These are phyloP conservation scores for Sphaerophoria taeniata DNA, from an alignment of 2,888 invertebrate genomes.

Conservation along the genomic window DNA sequence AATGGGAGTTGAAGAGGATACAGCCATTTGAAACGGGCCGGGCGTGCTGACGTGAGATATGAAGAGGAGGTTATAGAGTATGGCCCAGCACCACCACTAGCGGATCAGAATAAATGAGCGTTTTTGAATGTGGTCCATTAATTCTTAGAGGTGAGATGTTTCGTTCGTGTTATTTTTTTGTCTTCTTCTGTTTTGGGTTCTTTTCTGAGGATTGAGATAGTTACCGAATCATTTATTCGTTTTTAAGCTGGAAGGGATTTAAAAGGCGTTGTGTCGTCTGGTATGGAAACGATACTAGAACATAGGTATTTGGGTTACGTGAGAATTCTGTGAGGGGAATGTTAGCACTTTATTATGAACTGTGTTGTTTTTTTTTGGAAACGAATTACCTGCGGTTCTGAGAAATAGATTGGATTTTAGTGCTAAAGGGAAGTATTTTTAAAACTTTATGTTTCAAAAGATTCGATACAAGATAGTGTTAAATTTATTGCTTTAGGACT, in stretches of 20 bases:
- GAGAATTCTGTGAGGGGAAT: slow-evolving; percentile 4
- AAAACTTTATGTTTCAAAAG: too few species aligned
- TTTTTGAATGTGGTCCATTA: slow-evolving; percentile 67
- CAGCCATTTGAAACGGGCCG: background rate
- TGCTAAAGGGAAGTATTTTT: slow-evolving; percentile 12
- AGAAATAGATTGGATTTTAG: slow-evolving; percentile 30
- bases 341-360: slow-evolving; percentile 25
- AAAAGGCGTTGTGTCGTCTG: background rate
- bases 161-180: slow-evolving; percentile 26
- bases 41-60: background rate
- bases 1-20: slow-evolving; percentile 44
- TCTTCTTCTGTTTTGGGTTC: slow-evolving; percentile 4
- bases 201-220: slow-evolving; percentile 18
- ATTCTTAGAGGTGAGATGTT: slow-evolving; percentile 56
- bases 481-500: too few species aligned
- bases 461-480: too few species aligned
- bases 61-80: background rate
- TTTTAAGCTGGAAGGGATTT: slow-evolving; percentile 12
- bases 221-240: slow-evolving; percentile 2
- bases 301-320: slow-evolving; percentile 31
- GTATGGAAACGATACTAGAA: background rate
- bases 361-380: background rate
- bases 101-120: slow-evolving; percentile 62
- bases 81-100: slow-evolving; percentile 9
- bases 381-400: slow-evolving; percentile 4